These are phyloP conservation scores for Pseudolycoriella hygida DNA, from an alignment of 2,888 invertebrate genomes.

Conservation along the genomic window DNA sequence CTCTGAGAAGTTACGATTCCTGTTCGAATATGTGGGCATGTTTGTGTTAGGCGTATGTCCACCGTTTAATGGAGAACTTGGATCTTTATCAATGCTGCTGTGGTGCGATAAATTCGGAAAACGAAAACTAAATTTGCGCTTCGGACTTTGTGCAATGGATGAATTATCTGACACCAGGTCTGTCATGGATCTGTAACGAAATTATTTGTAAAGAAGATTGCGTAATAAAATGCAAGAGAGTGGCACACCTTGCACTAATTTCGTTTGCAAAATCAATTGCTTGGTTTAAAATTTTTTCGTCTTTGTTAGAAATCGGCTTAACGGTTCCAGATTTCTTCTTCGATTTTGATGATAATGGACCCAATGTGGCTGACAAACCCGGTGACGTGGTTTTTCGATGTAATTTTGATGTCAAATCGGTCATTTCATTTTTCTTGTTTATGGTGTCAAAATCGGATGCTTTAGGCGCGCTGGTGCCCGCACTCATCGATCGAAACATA, in stretches of 20 bases:
- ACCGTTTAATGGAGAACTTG: not conserved
- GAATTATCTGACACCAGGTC: slow-evolving; percentile 34
- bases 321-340: slow-evolving; percentile 34
- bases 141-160: slow-evolving; percentile 45
- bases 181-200: slow-evolving; percentile 35
- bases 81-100: slow-evolving; percentile 9
- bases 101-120: slow-evolving; percentile 35
- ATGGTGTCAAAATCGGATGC: slow-evolving; percentile 33
- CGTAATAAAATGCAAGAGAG: not conserved
- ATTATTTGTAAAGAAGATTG: too few species aligned
- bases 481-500: slow-evolving; percentile 51
- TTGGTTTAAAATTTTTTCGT: slow-evolving; percentile 76
- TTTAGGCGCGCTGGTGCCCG: slow-evolving; percentile 19
- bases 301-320: slow-evolving; percentile 86
- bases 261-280: slow-evolving; percentile 90
- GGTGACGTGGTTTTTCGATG: slow-evolving; percentile 19
- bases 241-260: slow-evolving; percentile 43
- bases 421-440: slow-evolving; percentile 51
- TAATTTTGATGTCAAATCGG: slow-evolving; percentile 37
- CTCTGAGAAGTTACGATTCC: slow-evolving; percentile 70
- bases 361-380: slow-evolving; percentile 13
- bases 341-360: slow-evolving; percentile 17
- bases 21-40: slow-evolving; percentile 24
- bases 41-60: slow-evolving; percentile 28
- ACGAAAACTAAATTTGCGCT: slow-evolving; percentile 60